These are phyloP conservation scores for Papilio protenor DNA, from an alignment of 2,888 invertebrate species.

Conservation along the genomic window DNA sequence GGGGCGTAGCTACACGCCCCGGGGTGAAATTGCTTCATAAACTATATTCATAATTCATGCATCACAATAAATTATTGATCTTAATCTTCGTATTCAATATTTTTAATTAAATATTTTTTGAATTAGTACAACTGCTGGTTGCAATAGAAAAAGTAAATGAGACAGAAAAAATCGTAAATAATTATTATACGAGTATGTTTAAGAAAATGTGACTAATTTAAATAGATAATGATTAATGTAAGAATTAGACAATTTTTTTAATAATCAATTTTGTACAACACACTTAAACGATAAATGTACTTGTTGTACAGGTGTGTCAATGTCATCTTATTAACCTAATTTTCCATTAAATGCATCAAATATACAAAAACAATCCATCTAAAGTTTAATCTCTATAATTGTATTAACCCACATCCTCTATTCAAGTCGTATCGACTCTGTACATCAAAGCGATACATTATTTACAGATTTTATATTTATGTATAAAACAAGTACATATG, in stretches of 20 bases:
- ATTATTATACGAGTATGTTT: no score
- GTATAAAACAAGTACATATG: not conserved
- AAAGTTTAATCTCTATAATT: constrained; percentile 29
- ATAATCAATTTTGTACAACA: no score
- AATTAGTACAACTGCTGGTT: not conserved
- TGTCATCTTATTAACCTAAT: not conserved
- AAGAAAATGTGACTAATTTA: no score
- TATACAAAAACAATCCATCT: constrained; percentile 18
- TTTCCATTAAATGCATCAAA: constrained; percentile 4
- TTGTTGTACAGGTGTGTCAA: not conserved
- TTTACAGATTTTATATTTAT: not conserved
- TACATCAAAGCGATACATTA: not conserved
- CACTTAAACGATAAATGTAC: no score
- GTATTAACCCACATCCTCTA: constrained; percentile 28
- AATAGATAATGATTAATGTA: not conserved
- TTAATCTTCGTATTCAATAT: not conserved
- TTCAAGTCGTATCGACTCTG: constrained; percentile 21
- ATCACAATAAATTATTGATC: not conserved
- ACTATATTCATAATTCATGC: constrained; percentile 6
- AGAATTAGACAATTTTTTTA: not conserved
- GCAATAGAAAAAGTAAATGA: not conserved
- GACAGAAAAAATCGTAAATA: not conserved
- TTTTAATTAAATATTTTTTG: not conserved
- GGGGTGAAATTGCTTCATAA: constrained; percentile 48
- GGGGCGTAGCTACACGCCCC: constrained; percentile 48